Base-by-base conservation (phyloP, 2,113 vertebrate genomes). In the Lagopus muta region DNA sequence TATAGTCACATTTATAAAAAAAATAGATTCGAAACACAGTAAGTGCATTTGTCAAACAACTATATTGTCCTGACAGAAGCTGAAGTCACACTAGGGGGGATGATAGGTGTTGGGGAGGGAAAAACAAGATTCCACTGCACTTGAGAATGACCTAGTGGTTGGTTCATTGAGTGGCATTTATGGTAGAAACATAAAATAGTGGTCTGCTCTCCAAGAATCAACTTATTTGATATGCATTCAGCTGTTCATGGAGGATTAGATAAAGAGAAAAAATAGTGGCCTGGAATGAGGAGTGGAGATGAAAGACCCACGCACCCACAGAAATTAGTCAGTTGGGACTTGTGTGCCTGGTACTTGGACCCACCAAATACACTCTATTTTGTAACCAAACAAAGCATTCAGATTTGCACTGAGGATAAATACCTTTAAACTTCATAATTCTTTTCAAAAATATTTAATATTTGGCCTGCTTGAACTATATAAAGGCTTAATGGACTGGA, bases 81-180 rank as follows among this genome's bases (percentile, higher is more conserved):
- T 88, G 75, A 81, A 81, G 69, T 79, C 61, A n/a, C 60, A 4
- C 38, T 24, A 45, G 81, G 95, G 96, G 94, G 94, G 92, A 97
- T 89, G 79, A 69, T 82, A 70, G 66, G 95, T 82, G 42, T 93
- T 71, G 90, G 84, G 74, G 73, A 95, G 64, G 83, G 76, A 84
- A 91, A 89, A 95, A 87, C 54, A 94, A 95, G 91, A 94, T 94
- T 97, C 93, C 92, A 91, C 55, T 98, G 97, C 97, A 96, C 97
- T 89, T 97, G 98, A 98, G 97, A 97, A 97, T 98, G 97, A 97
- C 97, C 98, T 98, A 97, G 97, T 97, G 97, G 97, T 73, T 96
- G 92, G 94, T 97, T 97, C 97, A 96, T 73, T 95, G 95, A 97
- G 97, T 95, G 97, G 91, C 97, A 95, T 97, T 97, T 95, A 96